Base-by-base conservation (phyloP, 2,797 vertebrate genomes). In the Limnodromus scolopaceus region DNA sequence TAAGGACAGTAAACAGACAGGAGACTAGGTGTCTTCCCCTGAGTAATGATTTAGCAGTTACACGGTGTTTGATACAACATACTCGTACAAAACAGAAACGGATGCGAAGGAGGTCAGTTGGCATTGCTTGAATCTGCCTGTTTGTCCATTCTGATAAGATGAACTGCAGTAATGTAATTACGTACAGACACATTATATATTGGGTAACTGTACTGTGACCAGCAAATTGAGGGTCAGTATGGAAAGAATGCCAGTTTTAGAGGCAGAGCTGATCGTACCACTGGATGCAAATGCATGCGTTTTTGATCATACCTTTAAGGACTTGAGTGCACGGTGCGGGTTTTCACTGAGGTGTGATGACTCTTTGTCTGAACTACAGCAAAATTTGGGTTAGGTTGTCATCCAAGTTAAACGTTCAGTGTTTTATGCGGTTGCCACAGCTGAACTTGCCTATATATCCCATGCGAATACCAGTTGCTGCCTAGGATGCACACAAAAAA, bases 191-290 rank as follows among this genome's bases (percentile, higher is more conserved):
- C 9, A 34, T 72, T 85, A 89, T 79, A 34, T 79, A 92, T 93
- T 84, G 91, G 87, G 65, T 89, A 79, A 94, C 6, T 10, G 28
- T 28, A n/a, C 23, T 64, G 27, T 93, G 85, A 88, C 79, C 84
- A 95, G 90, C n/a, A 96, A 97, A 95, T 66, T 72, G 89, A 95
- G 89, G 93, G 84, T 76, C 91, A 92, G 82, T 95, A 93, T 93
- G 82, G 87, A 95, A 97, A 96, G 89, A 96, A 93, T 77, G 57
- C 36, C 89, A 92, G 64, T 77, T 95, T 97, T 96, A 70, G 91
- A 89, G 91, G 60, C 82, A 87, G 90, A 96, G 82, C 49, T 93
- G 89, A 70, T 86, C 32, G 58, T 66, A 87, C 88, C 28, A 51
- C 36, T 55, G 11, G 23, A 30, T 53, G 24, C 28, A 92, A 92